A percentile compares a stretch with the other conserved stretches of the same genome.
Conservation (phyloP, 2,888 invertebrate species). For the Caenorhabditis afra region DNA sequence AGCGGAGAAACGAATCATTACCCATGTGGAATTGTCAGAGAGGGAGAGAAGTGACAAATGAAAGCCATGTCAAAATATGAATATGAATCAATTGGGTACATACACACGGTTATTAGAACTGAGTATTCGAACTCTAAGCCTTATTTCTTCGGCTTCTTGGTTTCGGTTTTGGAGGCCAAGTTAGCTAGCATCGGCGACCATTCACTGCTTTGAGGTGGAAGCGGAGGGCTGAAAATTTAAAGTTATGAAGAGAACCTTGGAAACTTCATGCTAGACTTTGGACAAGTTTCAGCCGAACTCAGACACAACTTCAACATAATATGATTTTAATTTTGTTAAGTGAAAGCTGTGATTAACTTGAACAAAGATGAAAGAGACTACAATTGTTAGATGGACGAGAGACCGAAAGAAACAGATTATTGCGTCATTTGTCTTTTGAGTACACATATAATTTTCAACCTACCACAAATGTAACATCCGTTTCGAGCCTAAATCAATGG, state of each 20-base stretch:
- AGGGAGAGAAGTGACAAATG: not conserved
- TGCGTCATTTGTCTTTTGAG: conserved; percentile 16
- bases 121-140: not conserved
- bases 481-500: conserved; percentile 38
- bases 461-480: conserved; percentile 56
- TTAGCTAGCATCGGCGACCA: conserved; percentile 54
- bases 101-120: conserved; percentile 1
- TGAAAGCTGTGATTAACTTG: not conserved
- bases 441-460: conserved; percentile 28
- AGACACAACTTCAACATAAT: conserved; percentile 4
- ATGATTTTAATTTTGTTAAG: conserved; percentile 1
- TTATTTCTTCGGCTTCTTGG: conserved; percentile 50
- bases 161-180: conserved; percentile 55
- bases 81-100: conserved; percentile 24
- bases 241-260: not conserved
- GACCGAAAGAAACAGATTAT: conserved; percentile 9
- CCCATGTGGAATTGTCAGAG: conserved; percentile 1
- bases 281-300: not conserved
- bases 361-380: not conserved
- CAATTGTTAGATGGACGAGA: conserved; percentile 35
- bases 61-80: conserved; percentile 17
- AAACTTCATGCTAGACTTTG: not conserved
- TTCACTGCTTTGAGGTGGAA: conserved; percentile 47
- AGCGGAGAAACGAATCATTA: not conserved
- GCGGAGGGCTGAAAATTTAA: conserved; percentile 18